Percentiles rank a stretch among this genome's conserved stretches.
phyloP scores from a whole-genome alignment of 2,113 vertebrate species.

The Lathamus discolor region DNA sequence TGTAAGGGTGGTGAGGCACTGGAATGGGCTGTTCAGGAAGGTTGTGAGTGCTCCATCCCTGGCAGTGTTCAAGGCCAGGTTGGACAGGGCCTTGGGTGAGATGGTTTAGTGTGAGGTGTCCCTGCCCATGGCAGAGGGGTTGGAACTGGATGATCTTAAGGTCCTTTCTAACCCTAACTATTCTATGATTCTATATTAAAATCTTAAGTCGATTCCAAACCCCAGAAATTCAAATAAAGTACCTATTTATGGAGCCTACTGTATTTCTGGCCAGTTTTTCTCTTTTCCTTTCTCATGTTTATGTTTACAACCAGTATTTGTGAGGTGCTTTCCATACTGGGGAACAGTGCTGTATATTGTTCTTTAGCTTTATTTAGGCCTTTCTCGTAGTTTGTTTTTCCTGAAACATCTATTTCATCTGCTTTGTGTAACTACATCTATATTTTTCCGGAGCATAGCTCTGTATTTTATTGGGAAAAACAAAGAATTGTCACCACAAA shows the following conservation, averaged over 20 bases:
- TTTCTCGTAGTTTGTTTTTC: background rate
- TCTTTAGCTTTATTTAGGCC: background rate
- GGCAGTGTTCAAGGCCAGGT: too few species aligned
- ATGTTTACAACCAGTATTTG: background rate
- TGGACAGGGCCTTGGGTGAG: too few species aligned
- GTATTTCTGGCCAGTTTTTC: background rate
- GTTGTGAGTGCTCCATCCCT: too few species aligned
- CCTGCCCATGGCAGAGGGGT: too few species aligned
- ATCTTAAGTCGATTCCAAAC: constrained; percentile 1
- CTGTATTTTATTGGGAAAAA: background rate
- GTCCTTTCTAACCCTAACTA: too few species aligned
- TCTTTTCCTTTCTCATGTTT: background rate
- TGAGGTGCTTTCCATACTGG: background rate
- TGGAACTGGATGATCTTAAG: too few species aligned
- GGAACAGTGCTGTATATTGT: background rate
- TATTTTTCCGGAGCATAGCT: background rate
- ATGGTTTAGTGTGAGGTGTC: too few species aligned
- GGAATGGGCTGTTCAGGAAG: too few species aligned
- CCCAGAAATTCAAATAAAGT: background rate
- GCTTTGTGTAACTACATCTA: background rate
- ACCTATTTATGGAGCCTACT: background rate
- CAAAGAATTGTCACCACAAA: background rate
- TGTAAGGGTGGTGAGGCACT: too few species aligned
- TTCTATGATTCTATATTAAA: background rate
- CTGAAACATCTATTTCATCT: background rate